phyloP scores from a whole-genome alignment of 2,888 invertebrate species.

The Tyria jacobaeae region DNA sequence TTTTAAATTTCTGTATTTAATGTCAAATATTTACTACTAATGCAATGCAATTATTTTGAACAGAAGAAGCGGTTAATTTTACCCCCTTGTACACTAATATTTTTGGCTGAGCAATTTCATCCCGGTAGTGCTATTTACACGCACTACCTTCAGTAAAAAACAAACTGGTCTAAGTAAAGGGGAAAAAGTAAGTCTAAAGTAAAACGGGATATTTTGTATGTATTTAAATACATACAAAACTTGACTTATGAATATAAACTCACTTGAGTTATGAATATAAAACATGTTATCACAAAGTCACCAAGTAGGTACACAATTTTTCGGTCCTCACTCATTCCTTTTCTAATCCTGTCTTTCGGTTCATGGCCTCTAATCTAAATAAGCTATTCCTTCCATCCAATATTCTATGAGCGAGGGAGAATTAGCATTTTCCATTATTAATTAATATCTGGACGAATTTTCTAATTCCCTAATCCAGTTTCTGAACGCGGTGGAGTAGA shows the following conservation, averaged over 20 bases:
- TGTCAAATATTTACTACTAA: too few species aligned
- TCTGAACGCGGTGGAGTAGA: neutral
- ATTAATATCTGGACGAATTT: constrained; percentile 27
- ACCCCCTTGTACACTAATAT: too few species aligned
- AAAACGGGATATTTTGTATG: neutral
- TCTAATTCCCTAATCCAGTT: neutral
- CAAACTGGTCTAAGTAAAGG: too few species aligned
- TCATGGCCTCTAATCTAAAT: constrained; percentile 34
- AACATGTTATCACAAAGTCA: constrained; percentile 18
- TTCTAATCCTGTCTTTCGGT: constrained; percentile 19
- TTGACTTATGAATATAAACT: too few species aligned
- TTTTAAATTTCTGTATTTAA: too few species aligned
- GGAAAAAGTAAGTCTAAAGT: too few species aligned
- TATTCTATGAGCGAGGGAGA: constrained; percentile 19
- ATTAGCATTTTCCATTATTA: constrained; percentile 43
- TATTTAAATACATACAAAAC: too few species aligned
- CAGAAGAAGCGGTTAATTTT: too few species aligned
- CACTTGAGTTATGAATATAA: constrained; percentile 8
- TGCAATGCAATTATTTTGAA: too few species aligned
- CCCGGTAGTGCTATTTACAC: too few species aligned
- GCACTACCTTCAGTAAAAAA: too few species aligned
- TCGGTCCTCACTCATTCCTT: constrained; percentile 8
- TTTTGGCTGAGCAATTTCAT: too few species aligned
- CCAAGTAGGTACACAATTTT: constrained; percentile 2
- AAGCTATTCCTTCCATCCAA: constrained; percentile 27